Percentiles rank a stretch among this genome's conserved stretches.
Evolutionary conservation across 2,113 vertebrate species (phyloP).

Genomic region (Amia ocellicauda): DNA sequence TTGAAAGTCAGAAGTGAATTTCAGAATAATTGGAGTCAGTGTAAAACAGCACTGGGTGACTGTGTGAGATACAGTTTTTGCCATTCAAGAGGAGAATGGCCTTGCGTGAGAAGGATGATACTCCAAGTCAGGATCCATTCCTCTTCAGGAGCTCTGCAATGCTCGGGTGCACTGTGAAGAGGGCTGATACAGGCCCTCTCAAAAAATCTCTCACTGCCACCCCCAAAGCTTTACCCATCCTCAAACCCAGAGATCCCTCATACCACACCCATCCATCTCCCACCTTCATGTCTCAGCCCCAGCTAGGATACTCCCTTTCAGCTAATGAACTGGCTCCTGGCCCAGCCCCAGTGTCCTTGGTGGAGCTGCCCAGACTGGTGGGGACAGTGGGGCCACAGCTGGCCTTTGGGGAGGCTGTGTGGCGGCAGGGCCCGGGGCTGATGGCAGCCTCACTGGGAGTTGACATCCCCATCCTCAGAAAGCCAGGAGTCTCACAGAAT

Average conservation of each 20-base stretch:
- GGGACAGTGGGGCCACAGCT: constrained; percentile 26
- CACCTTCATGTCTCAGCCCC: constrained; percentile 12
- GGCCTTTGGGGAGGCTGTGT: constrained; percentile 27
- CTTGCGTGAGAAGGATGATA: too few species aligned
- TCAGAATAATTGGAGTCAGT: too few species aligned
- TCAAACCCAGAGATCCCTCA: background rate
- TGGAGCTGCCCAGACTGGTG: constrained; percentile 41
- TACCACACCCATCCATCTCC: background rate
- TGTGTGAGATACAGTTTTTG: too few species aligned
- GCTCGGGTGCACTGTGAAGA: too few species aligned
- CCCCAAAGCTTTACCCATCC: constrained; percentile 9
- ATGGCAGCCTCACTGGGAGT: constrained; percentile 34
- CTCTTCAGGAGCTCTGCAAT: too few species aligned
- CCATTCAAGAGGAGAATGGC: too few species aligned
- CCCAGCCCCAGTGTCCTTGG: constrained; percentile 17
- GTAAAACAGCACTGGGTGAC: too few species aligned
- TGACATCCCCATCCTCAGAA: constrained; percentile 29
- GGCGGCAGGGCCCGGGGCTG: constrained; percentile 38
- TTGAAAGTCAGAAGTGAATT: too few species aligned
- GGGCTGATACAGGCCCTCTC: too few species aligned
- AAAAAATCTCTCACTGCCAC: too few species aligned
- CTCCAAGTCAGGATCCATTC: too few species aligned
- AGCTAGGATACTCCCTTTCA: constrained; percentile 11
- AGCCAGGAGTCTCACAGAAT: background rate
- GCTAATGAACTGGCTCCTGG: constrained; percentile 9